Conservation (phyloP, 2,797 vertebrate genomes). For the Danionella dracula region DNA sequence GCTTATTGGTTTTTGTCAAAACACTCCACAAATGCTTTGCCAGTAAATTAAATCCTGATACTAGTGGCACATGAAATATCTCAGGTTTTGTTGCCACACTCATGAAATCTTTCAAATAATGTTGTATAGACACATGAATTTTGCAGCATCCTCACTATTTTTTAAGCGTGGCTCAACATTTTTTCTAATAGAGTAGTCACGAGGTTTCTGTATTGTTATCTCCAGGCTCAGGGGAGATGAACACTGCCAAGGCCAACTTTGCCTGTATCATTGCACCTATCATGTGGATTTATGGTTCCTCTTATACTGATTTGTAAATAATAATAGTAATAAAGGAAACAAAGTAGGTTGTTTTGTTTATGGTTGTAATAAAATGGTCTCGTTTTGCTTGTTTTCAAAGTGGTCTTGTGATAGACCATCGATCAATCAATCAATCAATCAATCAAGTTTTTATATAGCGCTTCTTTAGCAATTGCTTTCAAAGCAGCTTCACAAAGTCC, state of each 20-base stretch:
- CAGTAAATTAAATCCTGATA: slow-evolving; percentile 29
- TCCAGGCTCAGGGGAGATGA: slow-evolving; percentile 13
- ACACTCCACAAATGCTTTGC: neutral
- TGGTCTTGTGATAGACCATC: too few species aligned
- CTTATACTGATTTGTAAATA: slow-evolving; percentile 65
- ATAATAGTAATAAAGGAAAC: slow-evolving; percentile 11
- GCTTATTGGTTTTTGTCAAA: slow-evolving; percentile 11
- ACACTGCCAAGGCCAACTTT: slow-evolving; percentile 46
- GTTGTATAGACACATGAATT: neutral
- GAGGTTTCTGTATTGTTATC: neutral
- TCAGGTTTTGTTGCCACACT: slow-evolving; percentile 44
- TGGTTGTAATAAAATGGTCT: too few species aligned
- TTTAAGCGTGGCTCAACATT: neutral
- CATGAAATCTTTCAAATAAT: neutral
- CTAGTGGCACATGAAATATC: slow-evolving; percentile 29
- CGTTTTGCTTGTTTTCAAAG: too few species aligned
- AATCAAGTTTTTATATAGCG: too few species aligned
- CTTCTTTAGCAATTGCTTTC: too few species aligned
- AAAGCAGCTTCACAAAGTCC: too few species aligned
- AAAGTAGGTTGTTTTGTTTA: too few species aligned
- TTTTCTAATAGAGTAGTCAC: neutral
- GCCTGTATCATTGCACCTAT: slow-evolving; percentile 52
- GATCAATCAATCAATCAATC: too few species aligned
- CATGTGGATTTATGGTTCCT: slow-evolving; percentile 46
- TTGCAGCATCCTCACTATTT: neutral